Conservation (phyloP, 2,888 invertebrate genomes). For the Dinocampus coccinellae region DNA sequence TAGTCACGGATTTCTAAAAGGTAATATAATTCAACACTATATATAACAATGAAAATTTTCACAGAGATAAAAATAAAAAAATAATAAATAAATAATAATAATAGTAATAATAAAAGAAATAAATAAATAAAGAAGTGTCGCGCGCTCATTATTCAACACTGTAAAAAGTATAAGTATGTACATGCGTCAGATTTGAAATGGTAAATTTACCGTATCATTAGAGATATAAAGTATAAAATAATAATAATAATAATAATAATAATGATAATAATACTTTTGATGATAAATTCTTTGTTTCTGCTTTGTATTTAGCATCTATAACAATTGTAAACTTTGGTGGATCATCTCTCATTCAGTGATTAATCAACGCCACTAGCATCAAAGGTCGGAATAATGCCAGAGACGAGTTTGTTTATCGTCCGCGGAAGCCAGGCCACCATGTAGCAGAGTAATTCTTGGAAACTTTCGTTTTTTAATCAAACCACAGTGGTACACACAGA, state of each 20-base stretch:
- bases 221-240: no score
- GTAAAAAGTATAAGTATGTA: neutral
- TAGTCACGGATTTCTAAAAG: constrained; percentile 45
- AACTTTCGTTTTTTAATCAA: constrained; percentile 54
- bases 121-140: neutral
- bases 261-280: no score
- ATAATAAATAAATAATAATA: no score
- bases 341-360: constrained; percentile 59
- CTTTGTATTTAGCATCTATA: no score
- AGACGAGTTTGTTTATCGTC: constrained; percentile 63
- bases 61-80: neutral
- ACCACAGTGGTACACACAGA: constrained; percentile 54
- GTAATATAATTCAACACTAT: constrained; percentile 11
- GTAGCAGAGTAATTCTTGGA: constrained; percentile 54
- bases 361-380: constrained; percentile 65
- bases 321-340: constrained; percentile 44
- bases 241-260: no score
- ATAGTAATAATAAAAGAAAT: neutral
- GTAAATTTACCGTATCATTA: neutral
- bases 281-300: no score
- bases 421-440: constrained; percentile 39
- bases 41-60: neutral
- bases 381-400: constrained; percentile 58
- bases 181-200: neutral
- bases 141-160: neutral